Evolutionary conservation across 2,113 vertebrate genomes (phyloP).

Genomic region (Phalacrocorax pelagicus): DNA sequence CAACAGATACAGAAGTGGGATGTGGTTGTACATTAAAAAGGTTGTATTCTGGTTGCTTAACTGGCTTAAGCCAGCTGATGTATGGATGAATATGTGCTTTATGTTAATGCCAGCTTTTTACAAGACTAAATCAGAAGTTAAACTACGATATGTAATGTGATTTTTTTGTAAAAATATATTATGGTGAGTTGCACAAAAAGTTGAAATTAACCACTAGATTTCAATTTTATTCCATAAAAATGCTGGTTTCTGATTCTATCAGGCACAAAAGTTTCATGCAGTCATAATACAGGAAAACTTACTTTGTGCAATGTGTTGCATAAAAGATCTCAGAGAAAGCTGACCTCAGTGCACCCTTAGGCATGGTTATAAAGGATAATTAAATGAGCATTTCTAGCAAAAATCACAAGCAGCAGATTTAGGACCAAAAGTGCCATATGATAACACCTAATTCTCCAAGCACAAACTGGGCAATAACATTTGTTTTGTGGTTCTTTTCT

Average conservation of each 20-base stretch:
- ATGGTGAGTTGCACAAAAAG: background rate
- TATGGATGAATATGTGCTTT: background rate
- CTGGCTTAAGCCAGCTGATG: background rate
- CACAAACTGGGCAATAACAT: background rate
- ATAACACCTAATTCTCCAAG: background rate
- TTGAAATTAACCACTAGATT: background rate
- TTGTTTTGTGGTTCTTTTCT: background rate
- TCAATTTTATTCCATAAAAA: background rate
- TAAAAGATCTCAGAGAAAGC: background rate
- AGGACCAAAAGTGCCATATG: background rate
- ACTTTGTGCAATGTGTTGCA: background rate
- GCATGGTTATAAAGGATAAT: background rate
- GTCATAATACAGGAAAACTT: background rate
- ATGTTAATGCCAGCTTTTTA: background rate
- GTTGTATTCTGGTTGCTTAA: background rate
- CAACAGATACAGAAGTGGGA: background rate
- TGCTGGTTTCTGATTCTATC: background rate
- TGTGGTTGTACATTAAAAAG: background rate
- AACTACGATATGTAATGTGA: background rate
- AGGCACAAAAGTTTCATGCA: background rate
- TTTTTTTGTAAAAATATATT: background rate
- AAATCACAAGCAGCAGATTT: conserved; percentile 21
- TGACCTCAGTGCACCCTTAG: background rate
- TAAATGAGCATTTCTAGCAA: background rate
- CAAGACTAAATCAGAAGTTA: background rate